Evolutionary conservation across 2,113 vertebrate genomes (phyloP), one percentile per base, ranked within the genome.

Genomic region (Chaenocephalus aceratus): DNA sequence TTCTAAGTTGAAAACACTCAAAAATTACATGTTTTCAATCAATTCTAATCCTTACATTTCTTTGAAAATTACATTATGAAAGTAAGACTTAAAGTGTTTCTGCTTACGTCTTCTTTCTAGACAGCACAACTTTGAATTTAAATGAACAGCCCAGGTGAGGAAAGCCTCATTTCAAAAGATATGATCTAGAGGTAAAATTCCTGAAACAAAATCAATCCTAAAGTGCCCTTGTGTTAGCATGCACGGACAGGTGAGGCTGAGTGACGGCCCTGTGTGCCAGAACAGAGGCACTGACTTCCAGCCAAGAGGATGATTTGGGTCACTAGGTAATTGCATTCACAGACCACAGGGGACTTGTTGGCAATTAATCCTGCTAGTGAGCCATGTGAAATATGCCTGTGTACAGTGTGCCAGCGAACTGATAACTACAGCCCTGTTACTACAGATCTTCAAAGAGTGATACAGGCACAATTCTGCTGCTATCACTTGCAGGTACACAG

Each of bases 281-380:
- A 84, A 63, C 76, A 59, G 52, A 83, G 67, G 88, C 82, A 61
- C 46, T 13, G 76, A 82, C 89, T 86, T 77, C 71, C 80, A 89
- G 90, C 92, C 86, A 91, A 79, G 67, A 82, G 67, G 77, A 84
- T 87, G 90, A 95, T 93, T 90, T 93, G 92, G 92, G 94, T 95
- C 94, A 95, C 91, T 93, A 85, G 93, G 92, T 93, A 92, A 95
- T 93, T 92, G 83, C 87, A 79, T 91, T 94, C 87, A 80, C 80
- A 84, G 82, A 91, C 90, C 91, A 91, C 88, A 73, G 86, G 89
- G 82, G 86, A 88, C 85, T 89, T 56, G 73, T 84, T 89, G 86
- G 80, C 89, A 90, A 93, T 94, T 94, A 92, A 94, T 93, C 80
- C 86, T 85, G 73, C 73, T 86, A 87, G 78, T 76, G 85, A 85